phyloP scores from a whole-genome alignment of 2,797 vertebrate species.

The Myotis daubentonii region DNA sequence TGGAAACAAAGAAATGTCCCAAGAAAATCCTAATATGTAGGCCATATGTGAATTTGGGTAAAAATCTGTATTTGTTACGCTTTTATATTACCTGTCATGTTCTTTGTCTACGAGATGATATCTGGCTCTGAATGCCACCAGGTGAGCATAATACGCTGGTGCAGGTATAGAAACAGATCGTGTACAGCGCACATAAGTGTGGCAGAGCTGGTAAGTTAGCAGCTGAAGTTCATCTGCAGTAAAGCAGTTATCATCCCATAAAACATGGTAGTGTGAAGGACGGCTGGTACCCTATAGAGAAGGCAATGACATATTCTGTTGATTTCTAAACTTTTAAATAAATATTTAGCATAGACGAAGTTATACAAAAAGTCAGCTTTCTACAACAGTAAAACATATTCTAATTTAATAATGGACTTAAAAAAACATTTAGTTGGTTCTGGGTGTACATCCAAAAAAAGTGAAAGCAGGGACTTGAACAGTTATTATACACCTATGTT shows the following conservation, averaged over 20 bases:
- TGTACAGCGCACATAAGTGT: constrained; percentile 98
- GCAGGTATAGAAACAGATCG: constrained; percentile 99
- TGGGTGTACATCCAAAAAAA: neutral
- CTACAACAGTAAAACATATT: constrained; percentile 29
- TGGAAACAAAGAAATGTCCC: neutral
- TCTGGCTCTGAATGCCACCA: constrained; percentile 98
- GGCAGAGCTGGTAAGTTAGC: constrained; percentile 99
- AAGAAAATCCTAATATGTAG: constrained; percentile 35
- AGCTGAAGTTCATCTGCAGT: constrained; percentile 99
- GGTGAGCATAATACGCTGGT: constrained; percentile 98
- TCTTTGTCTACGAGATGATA: constrained; percentile 99
- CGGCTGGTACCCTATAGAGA: constrained; percentile 95
- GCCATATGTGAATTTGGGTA: neutral
- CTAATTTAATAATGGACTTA: constrained; percentile 32
- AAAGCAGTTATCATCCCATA: constrained; percentile 99
- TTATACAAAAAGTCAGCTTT: constrained; percentile 24
- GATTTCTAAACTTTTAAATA: constrained; percentile 43
- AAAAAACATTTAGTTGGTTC: constrained; percentile 20
- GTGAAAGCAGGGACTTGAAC: neutral
- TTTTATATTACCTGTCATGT: constrained; percentile 94
- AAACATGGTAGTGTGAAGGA: constrained; percentile 98
- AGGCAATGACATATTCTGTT: constrained; percentile 44
- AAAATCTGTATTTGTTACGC: neutral
- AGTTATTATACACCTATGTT: neutral
- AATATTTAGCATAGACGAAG: constrained; percentile 25